Base-by-base conservation (phyloP, 2,888 invertebrate species). In the Pristionchus exspectatus region DNA sequence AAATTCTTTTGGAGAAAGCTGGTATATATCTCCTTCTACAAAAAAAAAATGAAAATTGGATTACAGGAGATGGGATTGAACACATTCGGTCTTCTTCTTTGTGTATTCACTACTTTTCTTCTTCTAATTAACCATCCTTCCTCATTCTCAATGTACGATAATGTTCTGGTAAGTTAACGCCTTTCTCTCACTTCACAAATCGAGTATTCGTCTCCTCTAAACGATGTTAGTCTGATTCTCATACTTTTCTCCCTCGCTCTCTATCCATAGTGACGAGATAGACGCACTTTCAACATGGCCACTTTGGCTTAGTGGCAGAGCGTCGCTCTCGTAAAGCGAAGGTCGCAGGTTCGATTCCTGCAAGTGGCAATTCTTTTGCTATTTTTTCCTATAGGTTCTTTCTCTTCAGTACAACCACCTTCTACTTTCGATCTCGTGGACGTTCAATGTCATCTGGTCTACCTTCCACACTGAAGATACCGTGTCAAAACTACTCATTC, bases 271-370 rank as follows among this genome's bases (percentile, higher is more conserved):
- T 74, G 33, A n/a, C 74, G 74, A 74, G 74, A 74, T 74, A 74
- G 74, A 33, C 24, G 38, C 74, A 18, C 74, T n/a, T 27, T n/a
- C 54, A 50, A 14, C 81, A 50, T 83, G 18, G 81, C 81, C 81
- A 83, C 81, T 54, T 83, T 50, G 44, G 44, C 44, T 50, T 50
- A 50, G 44, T 50, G 44, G 44, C 44, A 50, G 44, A 50, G 44
- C 44, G 44, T 50, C 44, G 44, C 44, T 50, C 44, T 50, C 44
- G 44, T 50, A 50, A 50, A 50, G 44, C 44, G 83, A 54, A 83
- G 83, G 83, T 83, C 83, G 83, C 83, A 83, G 83, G 83, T 83
- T 83, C 83, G 83, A 83, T 83, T 83, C 83, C 83, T 83, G 83
- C 83, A 83, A 54, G 50, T 83, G 83, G 83, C 83, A 84, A 84